A percentile compares a stretch with the other conserved stretches of the same genome.
These are phyloP conservation scores for Myotis planiceps DNA, from an alignment of 2,797 vertebrate genomes.

Conservation along the genomic window DNA sequence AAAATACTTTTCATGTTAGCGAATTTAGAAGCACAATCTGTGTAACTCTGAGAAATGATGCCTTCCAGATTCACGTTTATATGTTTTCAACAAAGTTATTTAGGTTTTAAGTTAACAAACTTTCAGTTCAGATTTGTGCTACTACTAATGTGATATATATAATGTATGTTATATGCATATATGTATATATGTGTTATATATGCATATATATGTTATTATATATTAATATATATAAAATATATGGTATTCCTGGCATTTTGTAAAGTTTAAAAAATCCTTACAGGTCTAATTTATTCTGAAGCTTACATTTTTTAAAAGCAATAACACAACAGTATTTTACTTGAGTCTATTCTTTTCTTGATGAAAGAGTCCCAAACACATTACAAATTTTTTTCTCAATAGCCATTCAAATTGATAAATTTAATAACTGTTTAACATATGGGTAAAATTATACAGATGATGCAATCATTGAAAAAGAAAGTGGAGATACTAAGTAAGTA, in stretches of 20 bases:
- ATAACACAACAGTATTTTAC: background rate
- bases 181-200: background rate
- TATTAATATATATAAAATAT: background rate
- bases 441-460: background rate
- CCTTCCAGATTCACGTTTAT: background rate
- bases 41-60: background rate
- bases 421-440: background rate
- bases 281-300: slow-evolving; percentile 28
- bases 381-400: background rate
- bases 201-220: background rate
- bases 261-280: background rate
- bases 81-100: slow-evolving; percentile 43
- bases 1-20: background rate
- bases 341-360: background rate
- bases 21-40: background rate
- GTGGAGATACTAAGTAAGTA: background rate
- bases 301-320: slow-evolving; percentile 11
- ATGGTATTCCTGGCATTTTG: background rate
- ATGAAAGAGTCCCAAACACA: background rate
- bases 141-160: background rate
- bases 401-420: background rate
- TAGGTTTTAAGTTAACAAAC: background rate
- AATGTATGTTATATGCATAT: no score
- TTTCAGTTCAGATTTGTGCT: background rate
- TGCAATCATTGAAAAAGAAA: slow-evolving; percentile 1